Evolutionary conservation across 1,140 invertebrate genomes (phyloP), one percentile per base, ranked within the genome.

Genomic region (Luehdorfia chinensis): DNA sequence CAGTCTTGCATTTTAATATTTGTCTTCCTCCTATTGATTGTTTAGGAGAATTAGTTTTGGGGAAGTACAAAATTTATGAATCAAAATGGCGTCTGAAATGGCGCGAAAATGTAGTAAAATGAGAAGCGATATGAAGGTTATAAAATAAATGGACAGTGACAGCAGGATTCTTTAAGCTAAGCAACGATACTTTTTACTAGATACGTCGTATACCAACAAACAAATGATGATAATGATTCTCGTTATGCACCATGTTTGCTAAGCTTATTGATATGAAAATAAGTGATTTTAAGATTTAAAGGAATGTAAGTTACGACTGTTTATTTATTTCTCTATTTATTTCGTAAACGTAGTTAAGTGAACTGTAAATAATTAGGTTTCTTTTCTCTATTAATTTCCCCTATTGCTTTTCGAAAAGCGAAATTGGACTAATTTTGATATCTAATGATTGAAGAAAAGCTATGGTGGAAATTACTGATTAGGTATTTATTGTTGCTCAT

Each of bases 321-420:
- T 66, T 66, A 66, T 66, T 63, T 61, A 66, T 70, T 43, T 7
- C 23, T 66, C 47, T 70, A 66, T 69, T 66, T 65, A 62, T 65
- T 66, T 44, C 43, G 27, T 51, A 39, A 32, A 19, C 62, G 63
- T 58, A 36, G 47, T 25, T 58, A 57, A 51, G 50, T 30, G 41
- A n/a, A 31, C 27, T 34, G 63, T 66, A 63, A 66, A 66, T 66
- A 70, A 58, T 55, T 66, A 63, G 51, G 37, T 44, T 63, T 59
- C 58, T 61, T 50, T 46, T 59, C 47, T 39, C 46, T 25, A 39
- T 49, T 47, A 28, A 19, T 46, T 47, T 43, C 39, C 23, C 16
- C 23, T 43, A 43, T 43, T 43, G 12, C 28, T 27, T 43, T 43
- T 9, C 9, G 7, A n/a, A n/a, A 27, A n/a, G 13, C 6, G 7